Evolutionary conservation across 2,113 vertebrate species (phyloP), one percentile per base, ranked within the genome.

Genomic region (Prunella fulvescens): DNA sequence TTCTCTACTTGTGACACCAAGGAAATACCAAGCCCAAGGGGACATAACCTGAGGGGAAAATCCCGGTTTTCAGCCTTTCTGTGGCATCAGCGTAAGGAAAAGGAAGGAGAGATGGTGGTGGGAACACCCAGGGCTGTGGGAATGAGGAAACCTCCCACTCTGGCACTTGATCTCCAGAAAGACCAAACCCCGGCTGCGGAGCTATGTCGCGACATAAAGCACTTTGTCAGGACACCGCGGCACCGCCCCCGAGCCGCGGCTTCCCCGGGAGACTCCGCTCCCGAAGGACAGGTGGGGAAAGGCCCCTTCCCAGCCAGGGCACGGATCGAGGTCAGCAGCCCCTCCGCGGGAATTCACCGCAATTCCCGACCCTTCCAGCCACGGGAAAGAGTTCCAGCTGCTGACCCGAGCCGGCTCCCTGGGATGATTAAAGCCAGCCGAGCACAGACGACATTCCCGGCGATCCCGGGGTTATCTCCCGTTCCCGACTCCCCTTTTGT

Each of bases 81-180:
- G 25, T 0, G 1, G 35, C 39, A 29, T 1, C 2, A 66, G 39
- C 0, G 0, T 1, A 26, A 81, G 60, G 50, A 53, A 62, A 83
- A 53, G 44, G 74, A 64, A 77, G 64, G 58, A 39, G 76, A 61
- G 57, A 25, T 2, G 56, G 66, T 19, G 60, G 39, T 33, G 69
- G 66, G 82, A 60, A 50, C 69, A 20, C 2, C 2, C 8, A 33
- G 33, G 47, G 51, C 78, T 48, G 56, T 2, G 10, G 60, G 64
- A 61, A 60, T 4, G 31, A 80, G 72, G 35, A 64, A 42, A 31
- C 6, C 42, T 10, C 44, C 57, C 42, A 11, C 22, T n/a, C 44
- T 0, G 14, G 35, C 26, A 5, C 33, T 25, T 9, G 44, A 35
- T 48, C 51, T 65, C 28, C 12, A 11, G 37, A 44, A 24, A 35